Base-by-base conservation (phyloP, 2,888 invertebrate species). In the Campoplex capitator region DNA sequence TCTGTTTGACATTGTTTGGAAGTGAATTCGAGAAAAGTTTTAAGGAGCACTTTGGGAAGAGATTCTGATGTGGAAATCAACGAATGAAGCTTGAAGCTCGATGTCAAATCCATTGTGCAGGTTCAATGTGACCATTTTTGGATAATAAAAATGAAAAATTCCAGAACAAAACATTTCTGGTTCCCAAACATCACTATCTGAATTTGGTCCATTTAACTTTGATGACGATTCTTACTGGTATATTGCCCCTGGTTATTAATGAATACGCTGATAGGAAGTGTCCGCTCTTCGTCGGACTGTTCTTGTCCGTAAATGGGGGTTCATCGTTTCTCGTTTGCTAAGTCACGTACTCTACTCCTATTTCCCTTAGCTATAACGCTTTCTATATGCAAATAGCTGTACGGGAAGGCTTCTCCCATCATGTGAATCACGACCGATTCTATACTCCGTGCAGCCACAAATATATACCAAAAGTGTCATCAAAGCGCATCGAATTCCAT, bases 311-410 rank as follows among this genome's bases (percentile, higher is more conserved):
- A 35, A 73, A 51, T 65, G 70, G 32, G 54, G 82, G 42, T 67
- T 45, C 79, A 87, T 82, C 84, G 86, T 81, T 67, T 62, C 75
- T 83, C 84, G 81, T 87, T 85, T 75, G 75, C 75, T 90, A 91
- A 91, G 94, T 94, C 94, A 94, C 94, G 93, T 94, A 93, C 85
- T 91, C 91, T 91, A 92, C 93, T 94, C 93, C 94, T 94, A 94
- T 94, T 94, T 94, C 94, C 94, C 93, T 93, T 93, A 93, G 93
- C 93, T 93, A 70, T 85, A 91, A 93, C 93, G 92, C 94, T 94
- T 93, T 94, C 94, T 94, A 94, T 94, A 94, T 94, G 94, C 94
- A 94, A 94, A 94, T 94, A 93, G 48, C 88, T 90, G 18, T 73
- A 68, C 80, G 11, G 74, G 89, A 89, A 91, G 91, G 91, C 91